Evolutionary conservation across 2,888 invertebrate genomes (phyloP), one percentile per base, ranked within the genome.

Genomic region (Schizotus pectinicornis): DNA sequence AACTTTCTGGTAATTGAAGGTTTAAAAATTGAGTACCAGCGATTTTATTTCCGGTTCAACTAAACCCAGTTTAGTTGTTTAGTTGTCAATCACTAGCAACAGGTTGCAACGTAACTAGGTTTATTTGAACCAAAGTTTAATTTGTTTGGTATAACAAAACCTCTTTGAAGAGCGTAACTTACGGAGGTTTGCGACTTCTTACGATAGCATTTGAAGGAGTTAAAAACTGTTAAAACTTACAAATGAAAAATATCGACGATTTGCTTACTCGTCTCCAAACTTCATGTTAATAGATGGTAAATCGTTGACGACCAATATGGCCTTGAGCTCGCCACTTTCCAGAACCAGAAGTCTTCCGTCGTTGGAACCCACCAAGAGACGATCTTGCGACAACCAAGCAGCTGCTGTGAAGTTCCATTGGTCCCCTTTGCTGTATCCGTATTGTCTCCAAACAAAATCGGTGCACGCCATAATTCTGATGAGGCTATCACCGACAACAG

Each of bases 271-370:
- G 39, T 88, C 88, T n/a, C 82, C 81, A 56, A 84, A 81, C 74
- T 86, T 88, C 36, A 89, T 77, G 52, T 86, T 84, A 78, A 89
- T 85, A 35, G 85, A 81, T 3, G 75, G 73, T 6, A 87, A 81
- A 31, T 88, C 87, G 2, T 75, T 68, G 0, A 89, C 90, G 56
- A 82, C 82, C 71, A 86, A 90, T 0, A 86, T 76, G 37, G 85
- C 84, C 64, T 91, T 89, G 43, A 93, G 78, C 65, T 96, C 95
- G 0, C 94, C 94, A 65, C 90, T 90, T 76, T 96, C 95, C 53
- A 95, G 85, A 57, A 94, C 81, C 73, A 94, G 82, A 35, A 96
- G 82, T 62, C 87, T 82, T 14, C 94, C 94, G 56, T 85, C 87
- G 53, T 84, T 83, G 0, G 94, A 93, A 1, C 95, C 96, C 41